phyloP scores from a whole-genome alignment of 2,888 invertebrate species.

The Hypercompe scribonia region DNA sequence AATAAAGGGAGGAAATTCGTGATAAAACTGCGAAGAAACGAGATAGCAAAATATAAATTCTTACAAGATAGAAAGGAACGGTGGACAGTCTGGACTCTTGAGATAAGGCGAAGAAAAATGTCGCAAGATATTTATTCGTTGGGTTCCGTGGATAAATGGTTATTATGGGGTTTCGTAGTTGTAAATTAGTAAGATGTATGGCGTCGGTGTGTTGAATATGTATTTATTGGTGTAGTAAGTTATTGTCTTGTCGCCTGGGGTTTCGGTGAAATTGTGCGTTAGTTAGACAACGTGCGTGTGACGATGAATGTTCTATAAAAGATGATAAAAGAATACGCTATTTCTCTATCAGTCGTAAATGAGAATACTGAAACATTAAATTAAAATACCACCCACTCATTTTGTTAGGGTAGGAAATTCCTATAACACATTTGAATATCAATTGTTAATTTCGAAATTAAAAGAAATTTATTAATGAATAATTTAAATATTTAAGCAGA shows the following conservation, averaged over 20 bases:
- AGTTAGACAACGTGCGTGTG: conserved; percentile 21
- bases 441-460: too few species aligned
- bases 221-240: conserved; percentile 76
- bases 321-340: neutral
- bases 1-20: conserved; percentile 66
- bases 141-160: conserved; percentile 79
- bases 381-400: too few species aligned
- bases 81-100: conserved; percentile 71
- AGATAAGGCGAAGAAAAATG: conserved; percentile 86
- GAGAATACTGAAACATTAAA: neutral
- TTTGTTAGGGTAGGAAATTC: too few species aligned
- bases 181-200: conserved; percentile 86
- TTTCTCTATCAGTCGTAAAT: neutral
- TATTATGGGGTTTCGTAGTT: conserved; percentile 81
- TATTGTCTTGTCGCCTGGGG: conserved; percentile 55
- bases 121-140: conserved; percentile 81
- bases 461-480: neutral
- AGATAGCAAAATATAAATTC: conserved; percentile 49
- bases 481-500: neutral
- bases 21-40: conserved; percentile 69
- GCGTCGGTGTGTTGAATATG: conserved; percentile 78
- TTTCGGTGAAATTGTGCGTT: conserved; percentile 33
- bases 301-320: neutral
- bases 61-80: conserved; percentile 54
- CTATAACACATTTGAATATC: too few species aligned